phyloP scores from a whole-genome alignment of 2,797 vertebrate genomes.

The Chaunax sp. region DNA sequence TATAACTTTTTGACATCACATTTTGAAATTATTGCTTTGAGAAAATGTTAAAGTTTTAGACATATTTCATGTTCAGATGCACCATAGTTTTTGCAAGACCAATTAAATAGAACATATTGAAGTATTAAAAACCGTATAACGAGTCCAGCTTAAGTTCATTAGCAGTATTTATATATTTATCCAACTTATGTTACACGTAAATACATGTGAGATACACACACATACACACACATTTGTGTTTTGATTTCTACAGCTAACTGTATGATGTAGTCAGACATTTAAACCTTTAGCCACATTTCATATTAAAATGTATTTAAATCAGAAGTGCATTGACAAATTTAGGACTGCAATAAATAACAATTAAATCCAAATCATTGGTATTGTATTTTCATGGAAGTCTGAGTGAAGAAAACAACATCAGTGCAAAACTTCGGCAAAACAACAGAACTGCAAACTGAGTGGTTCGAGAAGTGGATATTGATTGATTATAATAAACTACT shows the following conservation, averaged over 20 bases:
- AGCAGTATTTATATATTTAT: not conserved
- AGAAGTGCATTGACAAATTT: constrained; percentile 3
- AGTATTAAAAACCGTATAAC: constrained; percentile 14
- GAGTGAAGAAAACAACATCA: not conserved
- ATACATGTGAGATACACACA: not conserved
- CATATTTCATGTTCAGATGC: constrained; percentile 4
- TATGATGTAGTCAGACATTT: no score
- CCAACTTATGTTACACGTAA: not conserved
- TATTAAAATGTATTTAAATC: not conserved
- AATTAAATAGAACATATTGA: constrained; percentile 15
- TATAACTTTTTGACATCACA: constrained; percentile 16
- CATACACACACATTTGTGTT: not conserved
- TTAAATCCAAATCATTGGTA: not conserved
- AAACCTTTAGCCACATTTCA: not conserved
- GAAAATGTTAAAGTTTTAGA: constrained; percentile 17
- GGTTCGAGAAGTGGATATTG: constrained; percentile 2
- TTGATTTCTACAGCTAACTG: not conserved
- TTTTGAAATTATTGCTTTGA: constrained; percentile 21
- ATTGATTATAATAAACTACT: constrained; percentile 2
- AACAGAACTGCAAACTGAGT: not conserved
- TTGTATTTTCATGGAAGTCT: not conserved
- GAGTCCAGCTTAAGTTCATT: constrained; percentile 6
- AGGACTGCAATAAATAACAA: not conserved
- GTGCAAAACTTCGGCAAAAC: constrained; percentile 1
- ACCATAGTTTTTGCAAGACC: not conserved